These are phyloP conservation scores for Thysanoteuthis rhombus DNA, from an alignment of 2,888 invertebrate species.

Conservation along the genomic window DNA sequence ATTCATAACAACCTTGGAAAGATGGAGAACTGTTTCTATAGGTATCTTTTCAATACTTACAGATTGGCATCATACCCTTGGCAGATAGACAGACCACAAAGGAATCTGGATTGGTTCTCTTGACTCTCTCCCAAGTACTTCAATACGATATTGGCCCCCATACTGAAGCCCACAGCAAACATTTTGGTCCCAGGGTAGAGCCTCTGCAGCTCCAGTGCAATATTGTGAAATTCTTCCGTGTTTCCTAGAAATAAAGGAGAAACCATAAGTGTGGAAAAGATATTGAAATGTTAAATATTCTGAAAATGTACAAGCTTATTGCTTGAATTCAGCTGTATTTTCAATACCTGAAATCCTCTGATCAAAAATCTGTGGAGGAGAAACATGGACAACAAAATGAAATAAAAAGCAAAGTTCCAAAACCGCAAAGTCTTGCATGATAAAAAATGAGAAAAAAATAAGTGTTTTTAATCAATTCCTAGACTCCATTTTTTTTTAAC, in stretches of 20 bases:
- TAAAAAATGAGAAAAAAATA: too few species aligned
- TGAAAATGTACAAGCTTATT: not conserved
- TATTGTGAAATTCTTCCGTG: constrained; percentile 86
- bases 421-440: too few species aligned
- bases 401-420: too few species aligned
- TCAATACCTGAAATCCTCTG: not conserved
- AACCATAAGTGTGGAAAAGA: not conserved
- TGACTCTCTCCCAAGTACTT: constrained; percentile 87
- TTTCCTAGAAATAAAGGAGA: constrained; percentile 74
- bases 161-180: constrained; percentile 89
- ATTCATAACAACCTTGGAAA: not conserved
- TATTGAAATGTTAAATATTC: not conserved
- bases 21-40: not conserved
- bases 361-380: too few species aligned
- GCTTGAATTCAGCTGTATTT: not conserved
- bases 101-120: constrained; percentile 70
- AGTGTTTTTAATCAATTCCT: too few species aligned
- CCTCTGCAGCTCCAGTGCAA: constrained; percentile 80
- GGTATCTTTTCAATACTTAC: constrained; percentile 74
- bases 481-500: too few species aligned
- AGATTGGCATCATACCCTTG: constrained; percentile 92
- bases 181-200: constrained; percentile 82
- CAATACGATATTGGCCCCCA: constrained; percentile 92
- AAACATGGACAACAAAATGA: too few species aligned
- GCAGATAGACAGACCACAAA: constrained; percentile 91